phyloP scores from a whole-genome alignment of 2,888 invertebrate genomes.

The Siphonodentalium dalli region DNA sequence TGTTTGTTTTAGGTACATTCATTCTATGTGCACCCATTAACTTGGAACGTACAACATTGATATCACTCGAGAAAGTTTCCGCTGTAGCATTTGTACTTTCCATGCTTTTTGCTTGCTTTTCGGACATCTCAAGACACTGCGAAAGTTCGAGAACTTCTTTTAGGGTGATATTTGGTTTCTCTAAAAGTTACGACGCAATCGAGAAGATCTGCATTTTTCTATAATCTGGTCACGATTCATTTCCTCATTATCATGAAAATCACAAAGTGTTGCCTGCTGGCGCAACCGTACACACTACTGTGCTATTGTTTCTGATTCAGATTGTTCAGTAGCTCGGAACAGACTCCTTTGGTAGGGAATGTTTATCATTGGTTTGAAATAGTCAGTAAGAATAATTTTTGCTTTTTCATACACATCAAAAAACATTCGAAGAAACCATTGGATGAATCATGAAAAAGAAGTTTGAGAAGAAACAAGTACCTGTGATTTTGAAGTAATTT shows the following conservation, averaged over 20 bases:
- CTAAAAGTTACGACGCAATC: slow-evolving; percentile 3
- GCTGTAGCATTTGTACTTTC: not conserved
- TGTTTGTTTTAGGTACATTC: not conserved
- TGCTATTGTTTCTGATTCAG: slow-evolving; percentile 9
- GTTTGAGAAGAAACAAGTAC: too few species aligned
- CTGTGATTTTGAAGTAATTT: too few species aligned
- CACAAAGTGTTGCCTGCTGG: too few species aligned
- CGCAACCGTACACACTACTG: too few species aligned
- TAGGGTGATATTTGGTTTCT: slow-evolving; percentile 7
- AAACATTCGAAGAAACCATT: too few species aligned
- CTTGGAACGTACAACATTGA: too few species aligned
- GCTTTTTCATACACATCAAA: too few species aligned
- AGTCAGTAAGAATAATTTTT: too few species aligned
- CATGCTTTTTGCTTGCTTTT: slow-evolving; percentile 6
- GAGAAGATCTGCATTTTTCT: slow-evolving; percentile 9
- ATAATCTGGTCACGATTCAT: too few species aligned
- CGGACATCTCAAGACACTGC: not conserved
- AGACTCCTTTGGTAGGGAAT: not conserved
- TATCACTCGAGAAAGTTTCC: not conserved
- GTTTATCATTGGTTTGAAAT: too few species aligned
- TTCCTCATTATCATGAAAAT: too few species aligned
- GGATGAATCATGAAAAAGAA: too few species aligned
- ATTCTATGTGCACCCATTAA: not conserved
- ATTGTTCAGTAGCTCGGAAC: not conserved
- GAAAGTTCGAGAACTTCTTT: slow-evolving; percentile 3